A percentile compares a stretch with the other conserved stretches of the same genome.
These are phyloP conservation scores for Colinus virginianus DNA, from an alignment of 2,113 vertebrate species.

Conservation along the genomic window DNA sequence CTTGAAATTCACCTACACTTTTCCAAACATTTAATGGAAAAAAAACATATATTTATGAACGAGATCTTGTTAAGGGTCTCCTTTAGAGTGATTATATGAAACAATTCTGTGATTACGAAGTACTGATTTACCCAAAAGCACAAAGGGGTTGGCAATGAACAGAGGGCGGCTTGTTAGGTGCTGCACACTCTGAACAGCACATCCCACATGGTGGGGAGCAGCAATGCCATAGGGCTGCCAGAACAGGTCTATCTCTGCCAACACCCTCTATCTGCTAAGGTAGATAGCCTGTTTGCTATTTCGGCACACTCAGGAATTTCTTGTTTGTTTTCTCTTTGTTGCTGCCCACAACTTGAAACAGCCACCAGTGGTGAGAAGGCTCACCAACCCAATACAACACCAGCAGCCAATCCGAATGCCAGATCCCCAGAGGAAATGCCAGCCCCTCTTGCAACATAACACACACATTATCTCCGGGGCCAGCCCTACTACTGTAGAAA, in stretches of 20 bases:
- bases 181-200: not conserved
- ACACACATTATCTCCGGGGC: fast-evolving
- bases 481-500: not conserved
- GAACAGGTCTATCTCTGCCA: not conserved
- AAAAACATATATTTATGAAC: not conserved
- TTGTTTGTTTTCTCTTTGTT: not conserved
- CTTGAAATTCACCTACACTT: too few species aligned
- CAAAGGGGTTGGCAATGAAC: not conserved
- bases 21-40: not conserved
- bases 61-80: not conserved
- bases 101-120: not conserved
- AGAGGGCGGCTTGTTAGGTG: not conserved
- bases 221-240: not conserved
- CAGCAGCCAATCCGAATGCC: too few species aligned
- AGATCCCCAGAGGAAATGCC: not conserved
- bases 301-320: not conserved
- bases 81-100: not conserved
- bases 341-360: not conserved
- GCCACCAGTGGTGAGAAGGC: fast-evolving
- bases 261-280: not conserved
- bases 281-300: not conserved
- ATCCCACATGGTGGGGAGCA: fast-evolving
- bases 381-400: not conserved
- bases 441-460: not conserved
- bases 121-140: not conserved